Evolutionary conservation across 2,113 vertebrate genomes (phyloP), one percentile per base, ranked within the genome.

Genomic region (Pelobates fuscus): DNA sequence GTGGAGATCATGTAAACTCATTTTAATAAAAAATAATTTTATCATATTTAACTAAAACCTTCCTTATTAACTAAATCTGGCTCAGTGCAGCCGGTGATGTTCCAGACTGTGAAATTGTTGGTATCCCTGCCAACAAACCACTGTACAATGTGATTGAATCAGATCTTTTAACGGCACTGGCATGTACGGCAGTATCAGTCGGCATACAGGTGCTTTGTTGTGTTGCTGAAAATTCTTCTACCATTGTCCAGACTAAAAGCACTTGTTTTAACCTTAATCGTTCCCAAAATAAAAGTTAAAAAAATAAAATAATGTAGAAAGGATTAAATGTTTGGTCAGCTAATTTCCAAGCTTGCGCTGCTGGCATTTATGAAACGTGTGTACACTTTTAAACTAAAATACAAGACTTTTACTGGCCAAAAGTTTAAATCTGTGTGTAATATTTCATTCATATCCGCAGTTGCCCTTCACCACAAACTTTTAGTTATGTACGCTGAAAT

Each of bases 211-310:
- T 85, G 82, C 87, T 88, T 80, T 79, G 82, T 85, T 81, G 83
- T 82, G 81, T 85, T 67, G 12, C 85, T 85, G 83, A 82, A 88
- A 85, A 81, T 67, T 80, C 78, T 88, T 87, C 88, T 91, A 91
- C 88, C 91, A 83, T 88, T 86, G 80, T 91, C 78, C 82, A 88
- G 43, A 74, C 81, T 84, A 88, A 88, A 88, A 88, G 83, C 85
- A 89, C 87, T 91, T 90, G 77, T 82, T 86, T 90, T 90, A 91
- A 90, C 90, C 91, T 93, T 93, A 93, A 91, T 87, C 86, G 79
- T 84, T 69, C 81, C 87, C 87, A 8, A 25, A 58, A 58, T 23
- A 58, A 5, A 61, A 17, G 26, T 14, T 10, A 3, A 57, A 23
- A 57, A 57, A 57, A 57, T 57, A 23, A 80, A n/a, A n/a, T 75